Conservation (phyloP, 1,140 invertebrate genomes). For the Frieseomelitta varia region DNA sequence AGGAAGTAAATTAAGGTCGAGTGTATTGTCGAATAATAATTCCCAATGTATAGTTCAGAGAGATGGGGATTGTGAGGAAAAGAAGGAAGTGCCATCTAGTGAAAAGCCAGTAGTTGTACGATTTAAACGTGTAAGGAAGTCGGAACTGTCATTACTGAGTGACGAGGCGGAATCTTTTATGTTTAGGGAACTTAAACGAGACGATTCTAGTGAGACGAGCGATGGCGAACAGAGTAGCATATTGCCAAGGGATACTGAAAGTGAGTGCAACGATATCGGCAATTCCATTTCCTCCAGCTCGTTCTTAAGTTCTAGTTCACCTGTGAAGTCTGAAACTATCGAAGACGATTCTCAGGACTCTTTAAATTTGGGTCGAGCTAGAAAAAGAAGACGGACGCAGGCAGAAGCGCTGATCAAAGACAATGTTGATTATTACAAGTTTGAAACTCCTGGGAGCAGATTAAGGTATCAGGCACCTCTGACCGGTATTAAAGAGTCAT, state of each 20-base stretch:
- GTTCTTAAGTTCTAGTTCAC: constrained; percentile 53
- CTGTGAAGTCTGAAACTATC: constrained; percentile 65
- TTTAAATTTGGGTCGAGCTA: constrained; percentile 66
- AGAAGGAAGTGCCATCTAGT: constrained; percentile 78
- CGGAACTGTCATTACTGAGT: constrained; percentile 88
- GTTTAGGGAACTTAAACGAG: constrained; percentile 86
- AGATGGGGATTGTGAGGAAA: constrained; percentile 67
- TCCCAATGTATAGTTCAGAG: constrained; percentile 57
- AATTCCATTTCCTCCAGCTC: constrained; percentile 61
- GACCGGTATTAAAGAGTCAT: constrained; percentile 68
- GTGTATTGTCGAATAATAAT: constrained; percentile 73
- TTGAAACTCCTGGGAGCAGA: constrained; percentile 84
- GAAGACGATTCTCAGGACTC: constrained; percentile 78
- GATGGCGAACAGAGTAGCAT: constrained; percentile 78
- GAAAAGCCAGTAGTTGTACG: constrained; percentile 86
- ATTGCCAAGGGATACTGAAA: constrained; percentile 80
- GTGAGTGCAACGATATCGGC: constrained; percentile 63
- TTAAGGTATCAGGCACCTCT: constrained; percentile 79
- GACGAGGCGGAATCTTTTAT: constrained; percentile 93
- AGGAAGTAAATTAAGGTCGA: constrained; percentile 86
- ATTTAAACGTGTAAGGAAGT: constrained; percentile 87
- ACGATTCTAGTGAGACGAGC: constrained; percentile 83
- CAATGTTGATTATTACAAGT: constrained; percentile 85
- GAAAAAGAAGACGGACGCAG: constrained; percentile 83
- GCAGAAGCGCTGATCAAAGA: constrained; percentile 84